phyloP scores from a whole-genome alignment of 1,140 invertebrate species.

The Dufourea novaeangliae region DNA sequence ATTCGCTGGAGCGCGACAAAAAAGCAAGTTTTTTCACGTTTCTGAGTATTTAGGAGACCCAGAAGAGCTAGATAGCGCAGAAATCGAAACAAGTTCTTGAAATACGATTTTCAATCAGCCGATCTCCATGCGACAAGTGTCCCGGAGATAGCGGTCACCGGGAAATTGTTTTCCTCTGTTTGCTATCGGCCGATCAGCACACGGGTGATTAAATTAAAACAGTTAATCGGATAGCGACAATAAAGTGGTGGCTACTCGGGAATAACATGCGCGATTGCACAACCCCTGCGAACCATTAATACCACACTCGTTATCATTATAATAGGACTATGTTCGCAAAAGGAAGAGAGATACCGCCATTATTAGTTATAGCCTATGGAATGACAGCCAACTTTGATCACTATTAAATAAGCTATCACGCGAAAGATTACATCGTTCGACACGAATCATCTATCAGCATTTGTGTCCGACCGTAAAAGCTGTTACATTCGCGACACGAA shows the following conservation, averaged over 20 bases:
- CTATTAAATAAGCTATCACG: constrained; percentile 19
- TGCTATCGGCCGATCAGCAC: constrained; percentile 66
- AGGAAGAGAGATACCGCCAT: constrained; percentile 50
- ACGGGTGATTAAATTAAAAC: constrained; percentile 73
- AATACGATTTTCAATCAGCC: constrained; percentile 57
- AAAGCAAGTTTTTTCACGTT: neutral
- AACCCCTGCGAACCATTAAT: constrained; percentile 61
- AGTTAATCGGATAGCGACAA: constrained; percentile 72
- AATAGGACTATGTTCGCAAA: constrained; percentile 31
- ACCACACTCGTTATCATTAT: constrained; percentile 44
- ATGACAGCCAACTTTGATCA: constrained; percentile 34
- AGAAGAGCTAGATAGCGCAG: neutral
- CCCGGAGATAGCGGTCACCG: constrained; percentile 65
- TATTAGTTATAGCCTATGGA: constrained; percentile 52
- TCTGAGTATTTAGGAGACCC: neutral
- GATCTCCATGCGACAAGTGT: constrained; percentile 64
- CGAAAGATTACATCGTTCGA: constrained; percentile 31
- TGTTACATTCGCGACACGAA: constrained; percentile 5
- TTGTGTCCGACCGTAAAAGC: constrained; percentile 5
- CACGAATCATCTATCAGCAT: constrained; percentile 41
- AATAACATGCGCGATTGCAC: constrained; percentile 68
- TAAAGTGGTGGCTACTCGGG: constrained; percentile 64
- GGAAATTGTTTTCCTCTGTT: constrained; percentile 74
- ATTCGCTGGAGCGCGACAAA: neutral
- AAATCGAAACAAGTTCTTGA: constrained; percentile 37